These are phyloP conservation scores for Lycophotia porphyrea DNA, from an alignment of 2,888 invertebrate genomes.

Conservation along the genomic window DNA sequence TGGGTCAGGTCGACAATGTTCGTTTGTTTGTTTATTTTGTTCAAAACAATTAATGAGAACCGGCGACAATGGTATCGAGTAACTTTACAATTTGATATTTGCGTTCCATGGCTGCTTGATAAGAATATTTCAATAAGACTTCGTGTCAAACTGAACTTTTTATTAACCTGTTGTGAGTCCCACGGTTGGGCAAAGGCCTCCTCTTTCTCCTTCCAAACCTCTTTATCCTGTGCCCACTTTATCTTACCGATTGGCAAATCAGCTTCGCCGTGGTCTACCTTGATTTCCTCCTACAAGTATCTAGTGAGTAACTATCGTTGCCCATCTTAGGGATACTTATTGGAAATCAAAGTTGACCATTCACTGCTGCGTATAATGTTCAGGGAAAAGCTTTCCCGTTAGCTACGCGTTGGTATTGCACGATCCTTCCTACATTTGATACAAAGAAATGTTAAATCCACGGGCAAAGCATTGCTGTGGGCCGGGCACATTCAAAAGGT, in stretches of 20 bases:
- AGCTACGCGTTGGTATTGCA: neutral
- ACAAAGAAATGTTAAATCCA: neutral
- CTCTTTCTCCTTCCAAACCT: too few species aligned
- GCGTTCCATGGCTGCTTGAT: neutral
- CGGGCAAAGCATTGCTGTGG: neutral
- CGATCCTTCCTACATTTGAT: neutral
- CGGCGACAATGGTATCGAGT: neutral
- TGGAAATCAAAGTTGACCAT: neutral
- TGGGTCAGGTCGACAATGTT: constrained; percentile 23
- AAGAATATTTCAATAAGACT: neutral
- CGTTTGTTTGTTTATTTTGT: constrained; percentile 30
- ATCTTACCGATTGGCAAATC: too few species aligned
- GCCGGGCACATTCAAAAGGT: neutral
- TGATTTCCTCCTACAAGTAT: too few species aligned
- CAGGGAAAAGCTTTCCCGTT: neutral
- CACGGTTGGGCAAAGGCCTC: too few species aligned
- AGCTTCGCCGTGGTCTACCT: too few species aligned
- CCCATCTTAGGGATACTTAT: neutral
- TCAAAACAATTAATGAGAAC: constrained; percentile 22
- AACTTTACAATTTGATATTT: constrained; percentile 3
- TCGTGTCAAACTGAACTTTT: neutral
- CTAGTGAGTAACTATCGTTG: too few species aligned
- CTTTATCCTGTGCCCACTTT: too few species aligned
- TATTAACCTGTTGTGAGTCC: too few species aligned
- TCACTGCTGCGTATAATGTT: neutral